Conservation (phyloP, 1,140 invertebrate species). For the Atta colombica region DNA sequence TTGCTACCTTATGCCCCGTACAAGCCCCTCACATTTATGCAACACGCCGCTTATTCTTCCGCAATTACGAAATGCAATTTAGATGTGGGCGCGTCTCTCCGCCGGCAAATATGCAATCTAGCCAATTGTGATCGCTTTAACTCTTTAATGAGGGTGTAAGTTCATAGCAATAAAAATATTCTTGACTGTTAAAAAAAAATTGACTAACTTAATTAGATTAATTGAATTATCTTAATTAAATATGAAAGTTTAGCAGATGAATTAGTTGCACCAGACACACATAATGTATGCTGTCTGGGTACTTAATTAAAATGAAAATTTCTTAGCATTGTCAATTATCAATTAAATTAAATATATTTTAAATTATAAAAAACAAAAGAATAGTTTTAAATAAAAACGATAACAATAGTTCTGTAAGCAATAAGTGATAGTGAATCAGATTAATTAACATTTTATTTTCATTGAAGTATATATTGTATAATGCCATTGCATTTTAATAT, state of each 20-base stretch:
- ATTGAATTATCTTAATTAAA: not conserved
- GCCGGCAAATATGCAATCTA: conserved; percentile 1
- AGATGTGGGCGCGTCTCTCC: not conserved
- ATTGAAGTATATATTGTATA: not conserved
- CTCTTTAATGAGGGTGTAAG: not conserved
- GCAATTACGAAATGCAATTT: conserved; percentile 67
- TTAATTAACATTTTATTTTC: not conserved
- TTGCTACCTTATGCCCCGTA: not conserved
- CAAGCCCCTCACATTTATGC: conserved; percentile 3
- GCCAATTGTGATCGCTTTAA: not conserved
- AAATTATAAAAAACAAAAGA: not conserved
- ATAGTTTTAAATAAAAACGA: not conserved
- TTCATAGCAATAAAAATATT: not conserved
- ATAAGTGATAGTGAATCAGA: not conserved
- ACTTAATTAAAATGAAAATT: not conserved
- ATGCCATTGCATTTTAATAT: not conserved
- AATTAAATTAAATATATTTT: conserved; percentile 2
- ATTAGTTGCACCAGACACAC: too few relatives aligned
- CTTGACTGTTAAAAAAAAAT: not conserved
- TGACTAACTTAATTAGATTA: not conserved
- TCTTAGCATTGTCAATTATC: not conserved
- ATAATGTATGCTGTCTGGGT: too few relatives aligned
- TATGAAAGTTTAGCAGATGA: too few relatives aligned
- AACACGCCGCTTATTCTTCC: conserved; percentile 29
- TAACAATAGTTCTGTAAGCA: not conserved